Base-by-base conservation (phyloP, 2,888 invertebrate genomes). In the Sinhomidia bicolor region DNA sequence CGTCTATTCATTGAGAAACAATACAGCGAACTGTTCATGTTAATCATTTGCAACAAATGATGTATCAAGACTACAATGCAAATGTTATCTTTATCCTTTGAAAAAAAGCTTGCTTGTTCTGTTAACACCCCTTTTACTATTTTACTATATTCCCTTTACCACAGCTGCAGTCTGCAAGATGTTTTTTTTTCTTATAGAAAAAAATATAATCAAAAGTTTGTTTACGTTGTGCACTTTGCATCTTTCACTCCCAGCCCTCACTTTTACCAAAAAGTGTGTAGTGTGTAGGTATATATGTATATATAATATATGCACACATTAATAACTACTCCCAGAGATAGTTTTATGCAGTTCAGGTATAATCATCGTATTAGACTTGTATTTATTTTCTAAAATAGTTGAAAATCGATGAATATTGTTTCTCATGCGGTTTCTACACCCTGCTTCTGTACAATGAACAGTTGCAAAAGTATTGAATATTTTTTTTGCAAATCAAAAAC, bases 1-100 rank as follows among this genome's bases (percentile, higher is more conserved):
- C 41, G 17, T 65, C 47, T 32, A 32, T 78, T 36, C 36, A 74
- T 71, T 71, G 9, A 23, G 36, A 68, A 41, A 68, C 68, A 68
- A 62, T 62, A n/a, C 32, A 68, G n/a, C 9, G 12, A 17, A 41
- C 1, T 68, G 12, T 17, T 41, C 41, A 36, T 41, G 41, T 41
- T 12, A 26, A 62, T 12, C 54, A 57, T 5, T 17, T 57, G 20
- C 54, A 65, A 12, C 32, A 65, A 29, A 29, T 65, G 65, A 65
- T 29, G 65, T 32, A 32, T 26, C 65, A 65, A 65, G 29, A 29
- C 26, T n/a, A 29, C 5, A 65, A 26, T 29, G 29, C 20, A 20
- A 2, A 57, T 57, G 54, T 20, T 57, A 57, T 57, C 54, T n/a
- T 12, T 51, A 51, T 51, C 51, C 36, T 36, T 36, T 51, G 14